Evolutionary conservation across 2,113 vertebrate species (phyloP).

Genomic region (Cyprinodon tularosa): DNA sequence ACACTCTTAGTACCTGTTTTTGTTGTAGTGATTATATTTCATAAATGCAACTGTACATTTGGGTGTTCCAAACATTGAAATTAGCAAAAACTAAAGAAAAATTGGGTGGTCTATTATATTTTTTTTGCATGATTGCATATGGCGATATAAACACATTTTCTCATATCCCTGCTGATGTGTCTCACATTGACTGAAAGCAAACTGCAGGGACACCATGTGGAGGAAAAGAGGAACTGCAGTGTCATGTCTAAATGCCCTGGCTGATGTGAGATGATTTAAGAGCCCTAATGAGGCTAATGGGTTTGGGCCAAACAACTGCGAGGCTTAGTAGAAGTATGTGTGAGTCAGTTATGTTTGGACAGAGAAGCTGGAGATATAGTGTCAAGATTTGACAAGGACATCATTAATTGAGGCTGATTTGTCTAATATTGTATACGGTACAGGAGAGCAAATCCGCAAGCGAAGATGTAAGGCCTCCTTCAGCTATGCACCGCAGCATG

Average conservation of each 20-base stretch:
- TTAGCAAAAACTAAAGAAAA: too few species aligned
- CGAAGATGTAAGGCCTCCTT: slow-evolving; percentile 95
- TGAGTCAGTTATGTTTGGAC: slow-evolving; percentile 6
- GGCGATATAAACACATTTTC: neutral
- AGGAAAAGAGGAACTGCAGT: slow-evolving; percentile 11
- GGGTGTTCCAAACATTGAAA: too few species aligned
- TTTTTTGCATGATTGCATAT: too few species aligned
- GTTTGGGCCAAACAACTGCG: slow-evolving; percentile 25
- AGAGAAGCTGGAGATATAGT: slow-evolving; percentile 28
- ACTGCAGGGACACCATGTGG: slow-evolving; percentile 52
- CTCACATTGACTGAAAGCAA: neutral
- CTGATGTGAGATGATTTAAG: slow-evolving; percentile 45
- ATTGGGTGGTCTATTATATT: too few species aligned
- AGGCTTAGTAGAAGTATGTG: neutral
- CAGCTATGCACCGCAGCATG: slow-evolving; percentile 97
- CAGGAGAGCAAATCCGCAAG: slow-evolving; percentile 89
- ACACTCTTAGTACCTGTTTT: too few species aligned
- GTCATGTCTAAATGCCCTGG: neutral
- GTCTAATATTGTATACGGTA: slow-evolving; percentile 11
- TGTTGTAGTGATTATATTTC: too few species aligned
- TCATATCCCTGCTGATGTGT: neutral
- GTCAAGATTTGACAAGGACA: neutral
- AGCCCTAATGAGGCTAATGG: slow-evolving; percentile 41
- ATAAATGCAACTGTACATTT: too few species aligned
- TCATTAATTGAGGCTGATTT: neutral